Evolutionary conservation across 2,113 vertebrate genomes (phyloP), one percentile per base, ranked within the genome.

Genomic region (Oophaga pumilio): DNA sequence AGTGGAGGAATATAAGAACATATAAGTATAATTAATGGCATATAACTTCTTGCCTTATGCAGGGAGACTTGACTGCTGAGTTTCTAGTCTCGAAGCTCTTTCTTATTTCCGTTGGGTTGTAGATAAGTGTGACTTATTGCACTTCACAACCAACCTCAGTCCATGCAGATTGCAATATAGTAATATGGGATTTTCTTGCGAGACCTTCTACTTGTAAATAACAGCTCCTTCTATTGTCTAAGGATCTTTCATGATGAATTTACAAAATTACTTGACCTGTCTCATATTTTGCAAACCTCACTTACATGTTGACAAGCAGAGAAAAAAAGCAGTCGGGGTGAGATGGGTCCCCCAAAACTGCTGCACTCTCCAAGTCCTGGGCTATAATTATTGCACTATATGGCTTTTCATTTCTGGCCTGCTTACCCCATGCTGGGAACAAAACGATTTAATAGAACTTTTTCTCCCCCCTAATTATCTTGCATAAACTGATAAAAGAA

Each of bases 401-500:
- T 82, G 17, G 26, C 28, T 14, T 77, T 76, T 76, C 20, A 66
- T 85, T 85, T 14, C 57, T 64, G 43, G 33, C 49, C 43, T 84
- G 82, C 57, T 13, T 57, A 73, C 68, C 68, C 49, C 66, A 57
- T 59, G 66, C 24, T 56, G 73, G 74, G 43, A 77, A 8, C 60
- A 53, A 11, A 53, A 50, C 53, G 15, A 18, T 17, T 26, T 62
- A 33, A 76, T 73, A 74, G 8, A 69, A 62, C 18, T 49, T 49
- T 62, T 87, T 87, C 5, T 43, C 5, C 33, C 33, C 59, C 64
- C 64, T 74, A 81, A 81, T 81, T 81, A 87, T 81, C n/a, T 22
- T 73, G 20, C 53, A 18, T 57, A 87, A 81, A 60, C 85, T 80
- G 77, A 81, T 87, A 87, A 82, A 81, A 71, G 43, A 24, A 50